phyloP scores from a whole-genome alignment of 1,140 invertebrate species.

The Rhopalosiphum maidis region DNA sequence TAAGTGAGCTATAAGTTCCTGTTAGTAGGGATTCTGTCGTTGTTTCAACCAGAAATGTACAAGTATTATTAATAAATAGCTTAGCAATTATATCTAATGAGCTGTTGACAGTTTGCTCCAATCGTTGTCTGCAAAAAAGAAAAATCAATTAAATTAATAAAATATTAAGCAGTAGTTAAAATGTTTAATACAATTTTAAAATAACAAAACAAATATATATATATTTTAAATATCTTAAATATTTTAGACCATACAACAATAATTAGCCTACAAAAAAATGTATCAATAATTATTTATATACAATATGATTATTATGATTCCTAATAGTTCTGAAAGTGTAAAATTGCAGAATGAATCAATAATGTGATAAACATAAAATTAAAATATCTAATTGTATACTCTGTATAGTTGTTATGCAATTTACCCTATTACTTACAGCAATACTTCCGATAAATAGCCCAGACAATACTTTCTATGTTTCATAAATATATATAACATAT shows the following conservation, averaged over 20 bases:
- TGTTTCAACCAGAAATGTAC: slow-evolving; percentile 28
- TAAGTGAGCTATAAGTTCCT: slow-evolving; percentile 57
- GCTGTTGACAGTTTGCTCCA: slow-evolving; percentile 39
- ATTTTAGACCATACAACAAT: too few relatives aligned
- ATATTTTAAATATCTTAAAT: background rate
- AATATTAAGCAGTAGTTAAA: background rate
- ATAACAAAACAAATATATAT: background rate
- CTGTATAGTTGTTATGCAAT: background rate
- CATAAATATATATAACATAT: too few relatives aligned
- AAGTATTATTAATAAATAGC: background rate
- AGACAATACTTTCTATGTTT: too few relatives aligned
- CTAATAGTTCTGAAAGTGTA: too few relatives aligned
- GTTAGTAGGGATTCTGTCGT: slow-evolving; percentile 43
- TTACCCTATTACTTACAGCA: background rate
- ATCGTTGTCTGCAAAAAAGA: slow-evolving; percentile 33
- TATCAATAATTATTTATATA: background rate
- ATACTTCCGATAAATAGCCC: background rate
- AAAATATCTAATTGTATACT: background rate
- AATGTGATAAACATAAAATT: background rate
- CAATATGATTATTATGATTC: background rate
- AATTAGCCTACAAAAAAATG: background rate
- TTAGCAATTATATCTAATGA: slow-evolving; percentile 21
- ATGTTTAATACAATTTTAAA: background rate
- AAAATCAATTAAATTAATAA: background rate
- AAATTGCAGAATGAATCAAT: background rate